These are phyloP conservation scores for Heteronetta atricapilla DNA, from an alignment of 2,113 vertebrate species.

Conservation along the genomic window DNA sequence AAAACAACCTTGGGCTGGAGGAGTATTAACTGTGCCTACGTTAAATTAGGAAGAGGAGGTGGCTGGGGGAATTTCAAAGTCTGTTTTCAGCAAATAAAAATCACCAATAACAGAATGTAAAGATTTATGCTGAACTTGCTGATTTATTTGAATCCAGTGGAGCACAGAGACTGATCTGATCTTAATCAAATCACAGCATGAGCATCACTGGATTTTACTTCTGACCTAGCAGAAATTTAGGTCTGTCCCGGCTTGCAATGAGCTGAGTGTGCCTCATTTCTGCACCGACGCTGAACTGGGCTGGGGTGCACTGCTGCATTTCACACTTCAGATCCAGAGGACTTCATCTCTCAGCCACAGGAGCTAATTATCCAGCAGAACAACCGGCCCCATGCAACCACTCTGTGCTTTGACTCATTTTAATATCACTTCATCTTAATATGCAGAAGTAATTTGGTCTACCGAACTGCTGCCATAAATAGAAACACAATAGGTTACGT, in stretches of 20 bases:
- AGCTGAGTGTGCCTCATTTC: fast-evolving
- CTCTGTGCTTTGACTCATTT: slow-evolving; percentile 25
- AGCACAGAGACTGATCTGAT: background rate
- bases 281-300: fast-evolving
- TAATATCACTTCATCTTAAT: slow-evolving; percentile 53
- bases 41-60: slow-evolving; percentile 33
- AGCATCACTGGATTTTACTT: background rate
- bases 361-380: slow-evolving; percentile 13
- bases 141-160: background rate
- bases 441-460: slow-evolving; percentile 42
- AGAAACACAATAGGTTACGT: slow-evolving; percentile 2
- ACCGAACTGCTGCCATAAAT: slow-evolving; percentile 24
- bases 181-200: background rate
- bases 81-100: background rate
- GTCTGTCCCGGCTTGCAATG: background rate
- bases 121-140: background rate
- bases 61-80: slow-evolving; percentile 26
- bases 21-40: slow-evolving; percentile 55
- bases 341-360: background rate
- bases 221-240: background rate
- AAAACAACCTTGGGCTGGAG: slow-evolving; percentile 39
- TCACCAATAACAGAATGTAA: background rate
- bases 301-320: background rate
- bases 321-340: background rate
- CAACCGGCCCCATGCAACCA: slow-evolving; percentile 9